Evolutionary conservation across 1,140 invertebrate genomes (phyloP).

Genomic region (Eurosta solidaginis): DNA sequence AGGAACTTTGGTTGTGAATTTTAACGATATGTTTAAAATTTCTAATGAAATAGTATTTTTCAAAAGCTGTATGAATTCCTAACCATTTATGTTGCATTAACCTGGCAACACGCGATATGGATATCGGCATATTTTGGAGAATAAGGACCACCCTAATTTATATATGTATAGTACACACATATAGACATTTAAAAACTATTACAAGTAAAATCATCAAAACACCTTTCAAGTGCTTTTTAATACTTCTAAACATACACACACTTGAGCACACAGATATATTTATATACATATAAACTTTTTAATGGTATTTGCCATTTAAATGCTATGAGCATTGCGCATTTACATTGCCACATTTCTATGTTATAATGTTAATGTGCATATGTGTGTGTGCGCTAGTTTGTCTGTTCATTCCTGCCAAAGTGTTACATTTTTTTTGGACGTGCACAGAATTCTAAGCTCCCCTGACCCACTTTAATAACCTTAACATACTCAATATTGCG

Average conservation of each 20-base stretch:
- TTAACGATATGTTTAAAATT: too few species aligned
- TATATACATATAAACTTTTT: not conserved
- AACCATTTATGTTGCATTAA: too few species aligned
- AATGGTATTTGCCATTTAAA: conserved; percentile 12
- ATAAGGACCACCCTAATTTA: too few species aligned
- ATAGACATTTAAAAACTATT: too few species aligned
- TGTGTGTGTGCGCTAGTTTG: not conserved
- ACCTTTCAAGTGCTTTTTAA: conserved; percentile 26
- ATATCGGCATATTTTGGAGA: too few species aligned
- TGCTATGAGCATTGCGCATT: not conserved
- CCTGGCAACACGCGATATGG: too few species aligned
- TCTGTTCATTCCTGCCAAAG: not conserved
- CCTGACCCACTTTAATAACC: not conserved
- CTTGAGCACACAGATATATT: not conserved
- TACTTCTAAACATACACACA: not conserved
- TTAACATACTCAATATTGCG: conserved; percentile 20
- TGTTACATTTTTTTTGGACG: conserved; percentile 3
- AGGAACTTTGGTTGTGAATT: too few species aligned
- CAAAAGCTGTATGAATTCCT: too few species aligned
- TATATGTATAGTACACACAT: too few species aligned
- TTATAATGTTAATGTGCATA: not conserved
- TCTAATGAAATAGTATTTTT: too few species aligned
- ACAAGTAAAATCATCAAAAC: not conserved
- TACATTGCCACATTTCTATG: not conserved
- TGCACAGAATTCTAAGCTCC: not conserved